phyloP scores from a whole-genome alignment of 2,888 invertebrate species.

The Sturmia bella region DNA sequence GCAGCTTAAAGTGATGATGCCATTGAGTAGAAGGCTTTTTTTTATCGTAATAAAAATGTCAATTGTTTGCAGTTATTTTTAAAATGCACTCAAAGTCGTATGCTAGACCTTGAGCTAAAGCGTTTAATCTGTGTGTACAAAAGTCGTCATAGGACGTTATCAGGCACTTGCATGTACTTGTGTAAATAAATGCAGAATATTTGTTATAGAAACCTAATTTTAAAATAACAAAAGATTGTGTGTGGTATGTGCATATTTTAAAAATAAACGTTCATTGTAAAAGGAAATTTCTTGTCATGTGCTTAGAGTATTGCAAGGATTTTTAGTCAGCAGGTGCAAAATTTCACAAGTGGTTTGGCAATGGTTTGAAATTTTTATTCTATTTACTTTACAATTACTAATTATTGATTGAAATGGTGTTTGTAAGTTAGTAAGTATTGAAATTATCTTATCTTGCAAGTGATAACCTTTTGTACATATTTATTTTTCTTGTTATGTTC shows the following conservation, averaged over 20 bases:
- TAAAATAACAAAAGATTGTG: conserved; percentile 27
- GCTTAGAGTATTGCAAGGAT: background rate
- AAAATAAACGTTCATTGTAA: background rate
- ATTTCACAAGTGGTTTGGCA: conserved; percentile 34
- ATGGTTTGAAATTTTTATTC: background rate
- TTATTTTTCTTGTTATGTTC: too few species aligned
- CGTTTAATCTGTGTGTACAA: conserved; percentile 2
- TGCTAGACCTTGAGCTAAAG: conserved; percentile 52
- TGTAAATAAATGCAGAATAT: conserved; percentile 3
- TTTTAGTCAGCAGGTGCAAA: conserved; percentile 23
- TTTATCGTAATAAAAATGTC: conserved; percentile 45
- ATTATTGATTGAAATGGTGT: too few species aligned
- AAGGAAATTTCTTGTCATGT: background rate
- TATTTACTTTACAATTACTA: background rate
- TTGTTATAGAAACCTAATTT: conserved; percentile 63
- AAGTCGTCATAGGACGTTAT: conserved; percentile 48
- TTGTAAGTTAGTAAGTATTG: too few species aligned
- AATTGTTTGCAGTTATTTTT: conserved; percentile 62
- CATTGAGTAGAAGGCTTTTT: conserved; percentile 33
- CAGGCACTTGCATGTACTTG: conserved; percentile 24
- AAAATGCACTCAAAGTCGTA: conserved; percentile 18
- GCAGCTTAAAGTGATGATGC: conserved; percentile 33
- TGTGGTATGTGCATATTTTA: background rate
- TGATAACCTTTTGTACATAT: too few species aligned
- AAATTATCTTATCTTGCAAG: too few species aligned